Evolutionary conservation across 2,888 invertebrate species (phyloP), one percentile per base, ranked within the genome.

Genomic region (Meloe dianella): DNA sequence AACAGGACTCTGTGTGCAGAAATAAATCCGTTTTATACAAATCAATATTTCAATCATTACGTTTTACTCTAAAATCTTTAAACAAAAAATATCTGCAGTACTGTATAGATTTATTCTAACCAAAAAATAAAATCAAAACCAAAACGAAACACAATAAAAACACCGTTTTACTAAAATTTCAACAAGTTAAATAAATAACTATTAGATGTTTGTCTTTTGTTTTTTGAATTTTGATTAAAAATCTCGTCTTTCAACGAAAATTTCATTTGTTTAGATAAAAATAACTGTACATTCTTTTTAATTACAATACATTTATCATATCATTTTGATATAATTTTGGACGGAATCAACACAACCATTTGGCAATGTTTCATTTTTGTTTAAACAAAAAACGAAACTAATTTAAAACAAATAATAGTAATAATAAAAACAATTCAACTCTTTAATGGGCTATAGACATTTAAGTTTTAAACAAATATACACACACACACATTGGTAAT

Each of bases 1-100:
- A 71, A 78, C 78, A 57, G 84, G 84, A 72, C 83, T 84, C 84
- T 84, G 71, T 41, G 29, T 56, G 6, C 60, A 56, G 22, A 38
- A 57, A 59, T 29, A 59, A 27, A 22, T 27, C 54, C 24, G 27
- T 51, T 5, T 20, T 58, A 30, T 57, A 29, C n/a, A 35, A 35
- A 12, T 10, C 12, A 35, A 35, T 35, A 35, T 12, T 30, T n/a
- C n/a, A n/a, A n/a, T n/a, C n/a, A 30, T 8, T 30, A 2, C 27
- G 27, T 27, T 27, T 30, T 30, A 5, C 12, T 35, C 4, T 35
- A 12, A 14, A 12, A 12, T 35, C 14, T 35, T 32, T 32, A n/a
- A n/a, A n/a, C n/a, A n/a, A n/a, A n/a, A n/a, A n/a, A n/a, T n/a
- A n/a, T n/a, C 14, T 12, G 12, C 35, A 35, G 12, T 41, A 47